These are phyloP conservation scores for Xanthia togata DNA, from an alignment of 2,888 invertebrate genomes.

Conservation along the genomic window DNA sequence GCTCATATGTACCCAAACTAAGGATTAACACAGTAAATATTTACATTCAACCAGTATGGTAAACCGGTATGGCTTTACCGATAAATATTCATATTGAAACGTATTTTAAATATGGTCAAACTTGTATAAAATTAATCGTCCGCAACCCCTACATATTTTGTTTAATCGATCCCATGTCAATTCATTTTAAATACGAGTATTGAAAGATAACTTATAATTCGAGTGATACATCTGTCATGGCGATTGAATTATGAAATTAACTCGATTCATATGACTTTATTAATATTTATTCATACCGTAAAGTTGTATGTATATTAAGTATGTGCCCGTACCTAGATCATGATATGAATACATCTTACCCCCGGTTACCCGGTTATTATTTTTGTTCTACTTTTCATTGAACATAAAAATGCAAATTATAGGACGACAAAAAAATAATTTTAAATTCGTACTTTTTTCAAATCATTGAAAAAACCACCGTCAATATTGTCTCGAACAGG, in stretches of 20 bases:
- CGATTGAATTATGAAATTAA: slow-evolving; percentile 23
- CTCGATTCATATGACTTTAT: slow-evolving; percentile 21
- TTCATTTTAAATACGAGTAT: not conserved
- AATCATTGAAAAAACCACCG: not conserved
- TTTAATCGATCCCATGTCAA: slow-evolving; percentile 12
- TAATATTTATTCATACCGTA: not conserved
- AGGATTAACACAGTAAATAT: slow-evolving; percentile 43
- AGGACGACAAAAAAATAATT: not conserved
- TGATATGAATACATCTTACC: not conserved
- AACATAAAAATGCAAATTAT: not conserved
- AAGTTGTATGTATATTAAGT: not conserved
- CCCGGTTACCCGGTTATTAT: not conserved
- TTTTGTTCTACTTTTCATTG: not conserved
- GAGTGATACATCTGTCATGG: not conserved
- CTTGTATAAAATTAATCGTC: slow-evolving; percentile 15
- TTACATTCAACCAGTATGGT: slow-evolving; percentile 22
- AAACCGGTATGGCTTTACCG: slow-evolving; percentile 27
- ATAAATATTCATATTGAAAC: slow-evolving; percentile 29
- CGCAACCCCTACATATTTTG: not conserved
- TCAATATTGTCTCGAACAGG: not conserved
- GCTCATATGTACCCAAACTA: not conserved
- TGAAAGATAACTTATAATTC: slow-evolving; percentile 12
- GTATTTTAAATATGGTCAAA: slow-evolving; percentile 28
- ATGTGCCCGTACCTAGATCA: not conserved
- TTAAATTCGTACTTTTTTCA: not conserved